Evolutionary conservation across 2,113 vertebrate species (phyloP).

Genomic region (Chamaetylas fuelleborni): DNA sequence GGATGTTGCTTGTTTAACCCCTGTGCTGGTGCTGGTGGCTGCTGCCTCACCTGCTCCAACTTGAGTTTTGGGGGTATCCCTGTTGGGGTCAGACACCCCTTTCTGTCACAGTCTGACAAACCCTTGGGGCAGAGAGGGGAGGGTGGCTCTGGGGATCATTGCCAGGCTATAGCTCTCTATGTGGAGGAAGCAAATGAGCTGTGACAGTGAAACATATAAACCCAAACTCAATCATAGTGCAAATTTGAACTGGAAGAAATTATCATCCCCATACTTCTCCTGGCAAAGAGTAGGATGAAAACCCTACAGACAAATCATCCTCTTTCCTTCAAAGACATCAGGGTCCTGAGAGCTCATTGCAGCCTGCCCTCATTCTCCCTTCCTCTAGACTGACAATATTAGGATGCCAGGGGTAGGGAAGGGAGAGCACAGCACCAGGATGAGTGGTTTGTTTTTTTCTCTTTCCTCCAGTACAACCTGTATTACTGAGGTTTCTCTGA

Average conservation of each 20-base stretch:
- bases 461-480: background rate
- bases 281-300: background rate
- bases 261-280: background rate
- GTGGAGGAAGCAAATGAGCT: background rate
- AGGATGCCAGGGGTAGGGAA: background rate
- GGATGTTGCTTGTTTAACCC: background rate
- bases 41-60: background rate
- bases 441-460: background rate
- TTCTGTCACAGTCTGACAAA: background rate
- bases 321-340: background rate
- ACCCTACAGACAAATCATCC: background rate
- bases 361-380: background rate
- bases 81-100: fast-evolving
- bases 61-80: background rate
- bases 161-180: background rate
- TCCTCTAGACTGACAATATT: background rate
- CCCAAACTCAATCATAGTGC: background rate
- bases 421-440: background rate
- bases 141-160: fast-evolving
- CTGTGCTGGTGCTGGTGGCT: fast-evolving
- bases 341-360: background rate
- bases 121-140: background rate
- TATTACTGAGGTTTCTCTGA: background rate
- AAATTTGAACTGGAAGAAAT: background rate
- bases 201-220: background rate